phyloP scores from a whole-genome alignment of 2,888 invertebrate genomes.

The Gymnoscelis rufifasciata region DNA sequence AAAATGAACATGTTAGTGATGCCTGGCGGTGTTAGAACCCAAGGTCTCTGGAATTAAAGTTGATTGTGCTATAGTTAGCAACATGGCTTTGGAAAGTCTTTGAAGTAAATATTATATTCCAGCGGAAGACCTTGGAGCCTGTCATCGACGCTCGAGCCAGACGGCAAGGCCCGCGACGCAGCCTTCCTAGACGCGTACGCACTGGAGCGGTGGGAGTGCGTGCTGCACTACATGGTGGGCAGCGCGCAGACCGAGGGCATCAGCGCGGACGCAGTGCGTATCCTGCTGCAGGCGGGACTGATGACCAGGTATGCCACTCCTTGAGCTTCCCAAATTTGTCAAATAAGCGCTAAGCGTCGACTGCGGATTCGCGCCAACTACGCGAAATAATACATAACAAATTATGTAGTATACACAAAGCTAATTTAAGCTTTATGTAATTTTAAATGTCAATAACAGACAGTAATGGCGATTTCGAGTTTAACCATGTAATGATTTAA shows the following conservation, averaged over 20 bases:
- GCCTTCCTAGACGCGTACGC: constrained; percentile 94
- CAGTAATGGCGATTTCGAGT: no score
- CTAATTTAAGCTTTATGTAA: no score
- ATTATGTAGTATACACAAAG: no score
- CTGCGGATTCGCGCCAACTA: no score
- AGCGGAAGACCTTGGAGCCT: constrained; percentile 93
- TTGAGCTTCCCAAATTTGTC: no score
- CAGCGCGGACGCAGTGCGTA: constrained; percentile 95
- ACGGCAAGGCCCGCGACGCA: constrained; percentile 92
- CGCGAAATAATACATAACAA: not conserved
- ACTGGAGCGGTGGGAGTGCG: constrained; percentile 96
- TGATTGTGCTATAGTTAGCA: constrained; percentile 1
- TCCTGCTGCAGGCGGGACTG: constrained; percentile 93
- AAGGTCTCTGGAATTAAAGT: no score
- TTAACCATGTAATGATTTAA: no score
- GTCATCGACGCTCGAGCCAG: constrained; percentile 89
- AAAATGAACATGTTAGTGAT: no score
- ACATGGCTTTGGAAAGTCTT: no score
- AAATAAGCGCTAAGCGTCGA: no score
- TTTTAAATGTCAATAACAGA: no score
- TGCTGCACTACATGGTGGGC: constrained; percentile 97
- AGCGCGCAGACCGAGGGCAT: constrained; percentile 94
- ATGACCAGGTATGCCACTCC: constrained; percentile 96
- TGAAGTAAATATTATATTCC: constrained; percentile 9
- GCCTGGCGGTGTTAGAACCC: no score